phyloP scores from a whole-genome alignment of 1,140 invertebrate species.

The Theocolax elegans region DNA sequence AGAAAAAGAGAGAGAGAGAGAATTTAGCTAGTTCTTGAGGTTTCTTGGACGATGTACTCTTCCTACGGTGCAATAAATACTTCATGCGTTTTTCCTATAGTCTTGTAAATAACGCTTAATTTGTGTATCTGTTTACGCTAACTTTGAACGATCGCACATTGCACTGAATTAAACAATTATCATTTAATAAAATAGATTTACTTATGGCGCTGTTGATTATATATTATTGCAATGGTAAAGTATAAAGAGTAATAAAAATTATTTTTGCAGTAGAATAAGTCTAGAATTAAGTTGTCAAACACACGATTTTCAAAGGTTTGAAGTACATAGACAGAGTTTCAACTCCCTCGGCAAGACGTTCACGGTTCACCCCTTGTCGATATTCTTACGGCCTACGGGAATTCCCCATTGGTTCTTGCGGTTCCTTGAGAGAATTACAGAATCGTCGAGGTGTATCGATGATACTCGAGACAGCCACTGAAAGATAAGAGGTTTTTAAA shows the following conservation, averaged over 20 bases:
- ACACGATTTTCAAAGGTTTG: constrained; percentile 12
- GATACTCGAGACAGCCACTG: constrained; percentile 52
- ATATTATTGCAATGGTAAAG: too few relatives aligned
- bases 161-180: too few relatives aligned
- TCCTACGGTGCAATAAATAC: constrained; percentile 31
- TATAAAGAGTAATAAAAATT: too few relatives aligned
- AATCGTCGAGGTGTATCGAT: constrained; percentile 54
- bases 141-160: too few relatives aligned
- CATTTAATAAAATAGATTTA: too few relatives aligned
- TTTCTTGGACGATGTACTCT: constrained; percentile 32
- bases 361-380: background rate
- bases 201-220: too few relatives aligned
- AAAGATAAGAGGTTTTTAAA: constrained; percentile 49
- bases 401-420: background rate
- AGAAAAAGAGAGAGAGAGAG: constrained; percentile 3
- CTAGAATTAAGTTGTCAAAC: too few relatives aligned
- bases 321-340: background rate
- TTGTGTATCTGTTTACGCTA: too few relatives aligned
- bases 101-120: constrained; percentile 9
- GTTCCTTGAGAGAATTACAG: constrained; percentile 43
- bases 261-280: too few relatives aligned
- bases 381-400: constrained; percentile 41
- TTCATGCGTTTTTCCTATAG: constrained; percentile 6
- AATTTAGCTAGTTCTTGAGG: constrained; percentile 20
- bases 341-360: constrained; percentile 9